Base-by-base conservation (phyloP, 2,888 invertebrate species). In the Dasypolia templi region DNA sequence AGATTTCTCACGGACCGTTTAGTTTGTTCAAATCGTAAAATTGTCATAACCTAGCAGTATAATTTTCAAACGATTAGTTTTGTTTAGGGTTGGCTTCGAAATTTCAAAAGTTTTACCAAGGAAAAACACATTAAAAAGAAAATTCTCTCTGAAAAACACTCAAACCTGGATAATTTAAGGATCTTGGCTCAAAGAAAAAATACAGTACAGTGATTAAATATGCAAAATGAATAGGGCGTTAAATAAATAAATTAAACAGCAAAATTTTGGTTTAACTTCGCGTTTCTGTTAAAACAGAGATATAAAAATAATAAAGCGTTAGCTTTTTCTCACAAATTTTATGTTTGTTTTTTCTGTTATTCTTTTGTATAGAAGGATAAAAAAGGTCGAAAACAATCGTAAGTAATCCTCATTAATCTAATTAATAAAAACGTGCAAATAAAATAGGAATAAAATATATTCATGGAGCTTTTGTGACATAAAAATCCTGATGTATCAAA, bases 1-100 rank as follows among this genome's bases (percentile, higher is more conserved):
- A 77, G 70, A 86, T 85, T 85, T 85, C 87, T 88, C 87, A 87
- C 86, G 83, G 75, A 59, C 85, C 79, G 82, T 88, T 90, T 86
- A 74, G 67, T 82, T 70, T 72, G 59, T 79, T 65, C 65, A 79
- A 81, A 80, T 87, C 87, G 84, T 89, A 86, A 90, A 89, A 86
- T 81, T 78, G 81, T 76, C 86, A 84, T 89, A 85, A 86, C 86
- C 81, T 82, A 75, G 75, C 81, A 78, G 75, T 87, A 81, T 88
- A 78, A 85, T 84, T 89, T 86, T 85, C 84, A 73, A 81, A 84
- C 82, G 81, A 89, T 87, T 86, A 85, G 79, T 76, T 87, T 79
- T 51, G 9, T 32, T 58, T 62, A 83, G 83, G 82, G 83, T 51
- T 83, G 80, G n/a, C 70, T 58, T n/a, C 14, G 35, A 56, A 76